Percentiles rank a stretch among this genome's conserved stretches.
These are phyloP conservation scores for Plecotus auritus DNA, from an alignment of 2,113 vertebrate species.

Conservation along the genomic window DNA sequence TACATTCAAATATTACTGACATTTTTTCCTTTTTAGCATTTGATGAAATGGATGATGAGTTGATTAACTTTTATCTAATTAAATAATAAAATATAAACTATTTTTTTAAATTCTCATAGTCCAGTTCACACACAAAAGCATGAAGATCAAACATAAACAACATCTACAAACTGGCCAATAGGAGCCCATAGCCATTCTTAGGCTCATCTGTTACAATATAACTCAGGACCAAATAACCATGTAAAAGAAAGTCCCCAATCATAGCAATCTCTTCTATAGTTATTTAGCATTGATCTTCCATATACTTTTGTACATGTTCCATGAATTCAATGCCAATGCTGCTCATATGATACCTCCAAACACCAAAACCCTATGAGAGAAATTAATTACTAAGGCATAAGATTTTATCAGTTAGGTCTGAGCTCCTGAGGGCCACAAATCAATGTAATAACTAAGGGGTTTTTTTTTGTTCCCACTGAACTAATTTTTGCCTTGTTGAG, in stretches of 20 bases:
- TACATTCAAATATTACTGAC: neutral
- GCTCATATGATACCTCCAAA: neutral
- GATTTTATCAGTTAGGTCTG: neutral
- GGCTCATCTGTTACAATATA: neutral
- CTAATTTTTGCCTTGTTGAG: neutral
- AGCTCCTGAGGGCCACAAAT: neutral
- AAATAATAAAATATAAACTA: neutral
- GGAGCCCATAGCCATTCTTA: neutral
- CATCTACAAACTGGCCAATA: neutral
- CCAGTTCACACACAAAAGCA: neutral
- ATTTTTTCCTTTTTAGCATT: neutral
- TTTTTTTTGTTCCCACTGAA: neutral
- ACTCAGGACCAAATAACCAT: neutral
- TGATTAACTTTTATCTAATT: neutral
- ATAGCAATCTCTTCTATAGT: neutral
- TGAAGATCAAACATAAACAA: neutral
- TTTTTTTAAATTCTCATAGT: neutral
- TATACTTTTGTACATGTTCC: neutral
- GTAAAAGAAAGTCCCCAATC: neutral
- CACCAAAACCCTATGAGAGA: neutral
- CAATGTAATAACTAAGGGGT: neutral
- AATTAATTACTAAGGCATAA: neutral
- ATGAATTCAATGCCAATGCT: neutral
- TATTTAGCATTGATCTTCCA: neutral
- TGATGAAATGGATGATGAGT: neutral